Evolutionary conservation across 2,113 vertebrate species (phyloP).

Genomic region (Ailurus styani): DNA sequence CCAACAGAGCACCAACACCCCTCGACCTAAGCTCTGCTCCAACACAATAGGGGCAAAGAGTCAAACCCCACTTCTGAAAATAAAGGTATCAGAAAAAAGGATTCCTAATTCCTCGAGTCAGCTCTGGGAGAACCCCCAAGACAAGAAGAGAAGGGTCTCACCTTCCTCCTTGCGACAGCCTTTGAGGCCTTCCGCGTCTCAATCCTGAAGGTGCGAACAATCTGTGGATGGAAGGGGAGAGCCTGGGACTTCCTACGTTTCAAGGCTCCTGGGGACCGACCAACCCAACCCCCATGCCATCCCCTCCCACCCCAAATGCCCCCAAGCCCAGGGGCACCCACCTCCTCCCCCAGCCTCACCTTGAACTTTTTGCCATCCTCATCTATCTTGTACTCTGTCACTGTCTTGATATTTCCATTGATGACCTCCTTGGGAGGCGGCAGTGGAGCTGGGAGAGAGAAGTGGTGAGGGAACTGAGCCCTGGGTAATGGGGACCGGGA

Average conservation of each 20-base stretch:
- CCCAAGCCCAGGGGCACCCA: no score
- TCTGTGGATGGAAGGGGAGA: conserved; percentile 76
- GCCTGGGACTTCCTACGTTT: not conserved
- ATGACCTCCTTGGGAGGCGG: conserved; percentile 91
- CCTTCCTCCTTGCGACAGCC: conserved; percentile 95
- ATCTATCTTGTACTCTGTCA: conserved; percentile 94
- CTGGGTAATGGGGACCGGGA: rapidly evolving
- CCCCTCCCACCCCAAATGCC: rapidly evolving
- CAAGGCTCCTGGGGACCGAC: not conserved
- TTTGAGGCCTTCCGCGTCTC: conserved; percentile 96
- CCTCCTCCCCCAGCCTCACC: conserved; percentile 76
- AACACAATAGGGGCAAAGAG: not conserved
- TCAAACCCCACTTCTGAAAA: not conserved
- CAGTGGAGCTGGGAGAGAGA: conserved; percentile 79
- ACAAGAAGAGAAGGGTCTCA: conserved; percentile 51
- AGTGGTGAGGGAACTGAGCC: not conserved
- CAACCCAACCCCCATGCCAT: not conserved
- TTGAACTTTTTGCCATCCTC: conserved; percentile 94
- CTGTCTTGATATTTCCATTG: conserved; percentile 94
- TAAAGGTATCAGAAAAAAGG: not conserved
- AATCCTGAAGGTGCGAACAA: conserved; percentile 94
- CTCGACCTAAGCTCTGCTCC: not conserved
- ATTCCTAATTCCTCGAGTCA: not conserved
- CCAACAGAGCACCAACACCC: not conserved
- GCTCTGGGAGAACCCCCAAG: not conserved